Evolutionary conservation across 35 echinoderm and acorn worm genomes (phyloP), one percentile per base, ranked within the genome.

Genomic region (Holothuria glaberrima): DNA sequence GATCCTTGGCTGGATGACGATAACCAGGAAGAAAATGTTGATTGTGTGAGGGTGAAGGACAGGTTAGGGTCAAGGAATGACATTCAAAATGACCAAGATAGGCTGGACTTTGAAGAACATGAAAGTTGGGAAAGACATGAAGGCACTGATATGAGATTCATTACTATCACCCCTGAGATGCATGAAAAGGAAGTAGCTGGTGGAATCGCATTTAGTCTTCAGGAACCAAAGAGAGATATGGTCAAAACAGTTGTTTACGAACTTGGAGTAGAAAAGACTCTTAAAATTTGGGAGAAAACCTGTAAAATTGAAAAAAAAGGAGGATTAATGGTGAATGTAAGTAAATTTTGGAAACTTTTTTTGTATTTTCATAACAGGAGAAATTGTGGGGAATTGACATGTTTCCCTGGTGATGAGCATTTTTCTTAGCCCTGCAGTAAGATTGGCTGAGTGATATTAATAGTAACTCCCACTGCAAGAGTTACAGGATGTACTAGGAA

Each of bases 311-410:
- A 97, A 80, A 80, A 94, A 56, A 61, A 62, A 89, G 95, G 95
- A 4, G 95, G 95, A 48, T 91, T 97, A 92, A 89, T 97, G 95
- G 91, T 90, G 17, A 74, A 64, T 87, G 95, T 97, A 89, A 94
- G 94, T 88, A 12, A 24, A 65, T 22, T 33, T 12, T 54, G 9
- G 5, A 54, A 14, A 14, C 0, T 54, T 54, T 5, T 54, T 9
- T 1, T 1, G 16, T 46, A 54, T 41, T 41, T 41, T 41, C n/a
- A 46, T 46, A 46, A 54, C 16, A 17, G 50, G 16, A 17, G 50
- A 41, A 41, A 41, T 41, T 46, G 44, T 46, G 44, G 10, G 44
- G 4, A 5, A 46, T 46, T 4, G 4, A 46, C 44, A 46, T 46
- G n/a, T n/a, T n/a, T n/a, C n/a, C n/a, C n/a, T n/a, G n/a, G n/a